A percentile compares a stretch with the other conserved stretches of the same genome.
phyloP scores from a whole-genome alignment of 2,888 invertebrate genomes.

The Deroplatys truncata region DNA sequence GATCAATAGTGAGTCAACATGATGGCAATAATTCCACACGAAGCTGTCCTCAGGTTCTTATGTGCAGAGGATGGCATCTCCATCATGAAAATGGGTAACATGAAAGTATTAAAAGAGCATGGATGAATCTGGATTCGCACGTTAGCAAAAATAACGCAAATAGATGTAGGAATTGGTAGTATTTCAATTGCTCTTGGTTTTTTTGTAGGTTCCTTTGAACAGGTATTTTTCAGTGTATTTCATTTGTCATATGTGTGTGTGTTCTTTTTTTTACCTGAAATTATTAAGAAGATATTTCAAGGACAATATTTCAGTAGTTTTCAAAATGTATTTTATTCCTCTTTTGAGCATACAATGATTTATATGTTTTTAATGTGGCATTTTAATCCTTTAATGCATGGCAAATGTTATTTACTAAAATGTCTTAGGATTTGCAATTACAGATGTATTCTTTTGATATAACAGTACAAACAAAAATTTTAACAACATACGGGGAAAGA shows the following conservation, averaged over 20 bases:
- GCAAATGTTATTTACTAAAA: not conserved
- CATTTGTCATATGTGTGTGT: not conserved
- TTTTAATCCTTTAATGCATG: not conserved
- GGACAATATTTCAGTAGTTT: not conserved
- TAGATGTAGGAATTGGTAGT: not conserved
- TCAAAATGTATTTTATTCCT: not conserved
- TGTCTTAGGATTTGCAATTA: not conserved
- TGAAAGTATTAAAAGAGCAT: not conserved
- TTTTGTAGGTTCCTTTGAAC: not conserved
- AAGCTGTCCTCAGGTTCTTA: not conserved
- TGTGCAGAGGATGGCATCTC: not conserved
- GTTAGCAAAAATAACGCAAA: not conserved
- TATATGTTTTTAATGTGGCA: not conserved
- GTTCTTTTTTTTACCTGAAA: not conserved
- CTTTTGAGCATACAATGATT: not conserved
- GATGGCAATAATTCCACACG: not conserved
- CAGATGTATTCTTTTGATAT: not conserved
- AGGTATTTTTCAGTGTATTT: not conserved
- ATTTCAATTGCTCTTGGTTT: not conserved
- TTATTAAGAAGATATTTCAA: not conserved
- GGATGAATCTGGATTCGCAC: not conserved
- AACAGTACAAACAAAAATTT: not conserved
- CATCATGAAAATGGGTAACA: not conserved
- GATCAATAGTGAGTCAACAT: not conserved
- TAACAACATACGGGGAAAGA: not conserved